Base-by-base conservation (phyloP, 1,140 invertebrate genomes). In the Caenorhabditis remanei region DNA sequence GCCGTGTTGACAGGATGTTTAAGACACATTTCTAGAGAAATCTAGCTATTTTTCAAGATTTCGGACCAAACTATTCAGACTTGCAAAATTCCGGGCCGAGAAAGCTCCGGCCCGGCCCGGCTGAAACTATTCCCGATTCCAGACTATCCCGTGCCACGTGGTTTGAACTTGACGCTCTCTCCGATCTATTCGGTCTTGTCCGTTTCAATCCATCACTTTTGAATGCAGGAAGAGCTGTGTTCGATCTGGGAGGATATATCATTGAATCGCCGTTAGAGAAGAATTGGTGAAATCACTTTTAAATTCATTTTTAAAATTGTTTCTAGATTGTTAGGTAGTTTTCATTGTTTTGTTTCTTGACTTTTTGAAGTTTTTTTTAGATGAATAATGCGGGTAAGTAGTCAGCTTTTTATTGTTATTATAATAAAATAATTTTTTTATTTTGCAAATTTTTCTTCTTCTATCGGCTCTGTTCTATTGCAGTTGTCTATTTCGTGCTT, bases 251-350 rank as follows among this genome's bases (percentile, higher is more conserved):
- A 46, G 92, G 92, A n/a, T 92, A 92, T 84, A 67, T 71, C n/a
- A 88, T 92, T 21, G 91, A 92, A 65, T 88, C 87, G 55, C 90
- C 91, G 8, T 71, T 93, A 16, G 91, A 93, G 83, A 71, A 89
- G 40, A 92, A 92, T 87, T 92, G 91, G 91, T 92, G 89, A 83
- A 63, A n/a, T 4, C 21, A 85, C 7, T 50, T 50, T 46, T n/a
- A n/a, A n/a, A n/a, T n/a, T n/a, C n/a, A n/a, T n/a, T n/a, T n/a
- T n/a, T n/a, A n/a, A n/a, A n/a, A n/a, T 53, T 79, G 11, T 79
- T 53, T 24, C n/a, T 58, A 58, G 14, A 84, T 19, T 56, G 40
- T 58, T 84, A 40, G 32, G 5, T 84, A 6, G 7, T 40, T n/a
- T 58, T 21, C 4, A 11, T 55, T 83, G 19, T 56, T 40, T 58